Evolutionary conservation across 1,140 invertebrate species (phyloP).

Genomic region (Bombus turneri): DNA sequence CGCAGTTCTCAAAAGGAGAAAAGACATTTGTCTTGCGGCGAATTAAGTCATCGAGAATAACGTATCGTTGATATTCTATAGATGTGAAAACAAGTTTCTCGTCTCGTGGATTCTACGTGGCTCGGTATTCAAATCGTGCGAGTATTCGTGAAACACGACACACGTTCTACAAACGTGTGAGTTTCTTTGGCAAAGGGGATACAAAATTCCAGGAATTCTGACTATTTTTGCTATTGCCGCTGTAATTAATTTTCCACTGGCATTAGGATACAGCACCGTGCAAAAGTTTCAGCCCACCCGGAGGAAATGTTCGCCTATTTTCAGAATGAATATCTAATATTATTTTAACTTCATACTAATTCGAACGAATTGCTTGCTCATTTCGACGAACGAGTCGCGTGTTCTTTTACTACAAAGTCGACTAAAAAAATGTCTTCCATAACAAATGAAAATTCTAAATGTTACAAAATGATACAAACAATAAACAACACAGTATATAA

Average conservation of each 20-base stretch:
- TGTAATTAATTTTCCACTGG: not conserved
- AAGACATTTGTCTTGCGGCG: not conserved
- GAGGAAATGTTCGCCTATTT: too few species aligned
- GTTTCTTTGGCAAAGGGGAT: not conserved
- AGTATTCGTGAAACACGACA: not conserved
- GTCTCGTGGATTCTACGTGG: too few species aligned
- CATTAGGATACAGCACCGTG: not conserved
- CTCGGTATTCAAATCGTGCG: not conserved
- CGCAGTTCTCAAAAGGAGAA: not conserved
- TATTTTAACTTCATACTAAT: too few species aligned
- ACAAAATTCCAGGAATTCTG: conserved; percentile 9
- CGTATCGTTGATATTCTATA: not conserved
- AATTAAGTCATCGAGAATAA: conserved; percentile 20
- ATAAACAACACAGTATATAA: not conserved
- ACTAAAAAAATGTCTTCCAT: too few species aligned
- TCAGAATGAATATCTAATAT: too few species aligned
- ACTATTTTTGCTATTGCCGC: not conserved
- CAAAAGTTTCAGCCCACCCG: too few species aligned
- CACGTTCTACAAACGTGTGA: not conserved
- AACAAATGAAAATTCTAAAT: too few species aligned
- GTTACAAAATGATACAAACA: too few species aligned
- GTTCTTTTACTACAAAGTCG: too few species aligned
- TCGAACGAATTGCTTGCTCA: too few species aligned
- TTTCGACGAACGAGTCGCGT: too few species aligned
- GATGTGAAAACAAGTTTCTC: not conserved